Base-by-base conservation (phyloP, 2,888 invertebrate species). In the Andrena bucephala region DNA sequence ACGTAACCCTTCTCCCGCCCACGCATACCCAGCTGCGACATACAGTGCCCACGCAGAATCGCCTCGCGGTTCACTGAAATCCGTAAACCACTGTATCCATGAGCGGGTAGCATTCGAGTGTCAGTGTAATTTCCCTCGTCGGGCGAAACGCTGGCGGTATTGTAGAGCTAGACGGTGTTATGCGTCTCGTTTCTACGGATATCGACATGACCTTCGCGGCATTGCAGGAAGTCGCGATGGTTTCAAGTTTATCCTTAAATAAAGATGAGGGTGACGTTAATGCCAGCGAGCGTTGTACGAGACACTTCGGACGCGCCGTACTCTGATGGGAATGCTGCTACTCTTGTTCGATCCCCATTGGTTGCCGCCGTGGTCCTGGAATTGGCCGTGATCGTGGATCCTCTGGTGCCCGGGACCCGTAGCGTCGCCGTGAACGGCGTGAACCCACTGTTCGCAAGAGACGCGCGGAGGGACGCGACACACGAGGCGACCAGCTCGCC, bases 401-500 rank as follows among this genome's bases (percentile, higher is more conserved):
- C 76, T 63, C 36, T 42, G 20, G 31, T 68, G 8, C 48, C n/a
- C 36, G 31, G 42, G n/a, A 50, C 8, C 63, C 74, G 74, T 0
- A 83, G 71, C 83, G 81, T 82, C 77, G 33, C 73, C 48, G 54
- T 50, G 66, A 81, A 60, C 82, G 33, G 70, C 33, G 54, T 50
- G 66, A 81, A 60, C 82, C 59, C 77, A 27, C 73, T 36, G 70
- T 42, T 72, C 27, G 78, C 70, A 6, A 70, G 50, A 27, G 60
- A 54, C 85, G 52, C 76, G 75, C 76, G 63, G 59, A 74, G 24
- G 31, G 77, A 81, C 71, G 66, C 77, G 63, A 33, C 67, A 80
- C 81, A 71, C 71, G 72, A 81, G 59, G 57, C 81, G 82, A 84
- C 84, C 79, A 84, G 87, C 71, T 87, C 80, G 79, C 84, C 82